Evolutionary conservation across 2,113 vertebrate genomes (phyloP).

Genomic region (Varanus komodoensis): DNA sequence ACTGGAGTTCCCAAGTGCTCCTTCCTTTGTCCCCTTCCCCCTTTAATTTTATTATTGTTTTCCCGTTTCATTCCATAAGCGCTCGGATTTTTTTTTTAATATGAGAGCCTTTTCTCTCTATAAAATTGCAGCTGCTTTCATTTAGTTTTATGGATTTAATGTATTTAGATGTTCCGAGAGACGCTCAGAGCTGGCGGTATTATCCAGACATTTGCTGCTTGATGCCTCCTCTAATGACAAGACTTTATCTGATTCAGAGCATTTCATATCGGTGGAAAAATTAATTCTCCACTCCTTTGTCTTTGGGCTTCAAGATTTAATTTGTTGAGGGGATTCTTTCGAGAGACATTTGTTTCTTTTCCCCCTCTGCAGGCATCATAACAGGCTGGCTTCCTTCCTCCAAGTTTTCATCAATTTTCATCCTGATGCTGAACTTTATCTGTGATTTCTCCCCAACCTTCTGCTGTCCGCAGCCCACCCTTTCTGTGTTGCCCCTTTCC

Average conservation of each 20-base stretch:
- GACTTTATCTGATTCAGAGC: slow-evolving; percentile 65
- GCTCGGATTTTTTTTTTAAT: slow-evolving; percentile 74
- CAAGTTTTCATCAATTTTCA: slow-evolving; percentile 57
- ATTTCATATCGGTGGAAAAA: slow-evolving; percentile 68
- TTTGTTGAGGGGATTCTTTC: slow-evolving; percentile 71
- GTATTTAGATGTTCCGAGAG: slow-evolving; percentile 74
- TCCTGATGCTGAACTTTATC: background rate
- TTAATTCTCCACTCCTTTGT: slow-evolving; percentile 73
- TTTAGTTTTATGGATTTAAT: slow-evolving; percentile 82
- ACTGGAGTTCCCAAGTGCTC: slow-evolving; percentile 37
- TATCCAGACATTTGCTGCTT: slow-evolving; percentile 74
- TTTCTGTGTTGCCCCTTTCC: too few relatives aligned
- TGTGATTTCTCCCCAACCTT: too few relatives aligned
- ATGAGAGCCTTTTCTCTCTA: slow-evolving; percentile 80
- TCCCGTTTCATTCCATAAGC: slow-evolving; percentile 76
- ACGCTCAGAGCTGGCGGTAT: slow-evolving; percentile 64
- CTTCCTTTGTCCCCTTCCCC: background rate
- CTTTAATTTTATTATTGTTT: slow-evolving; percentile 75
- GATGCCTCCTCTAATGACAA: slow-evolving; percentile 74
- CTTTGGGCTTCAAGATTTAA: slow-evolving; percentile 73
- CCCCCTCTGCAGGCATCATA: slow-evolving; percentile 57
- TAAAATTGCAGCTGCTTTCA: slow-evolving; percentile 81
- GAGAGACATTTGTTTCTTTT: slow-evolving; percentile 38
- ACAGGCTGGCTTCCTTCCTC: slow-evolving; percentile 64
- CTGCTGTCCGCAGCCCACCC: background rate